Evolutionary conservation across 2,888 invertebrate genomes (phyloP).

Genomic region (Mesorhabditis spiculigera): DNA sequence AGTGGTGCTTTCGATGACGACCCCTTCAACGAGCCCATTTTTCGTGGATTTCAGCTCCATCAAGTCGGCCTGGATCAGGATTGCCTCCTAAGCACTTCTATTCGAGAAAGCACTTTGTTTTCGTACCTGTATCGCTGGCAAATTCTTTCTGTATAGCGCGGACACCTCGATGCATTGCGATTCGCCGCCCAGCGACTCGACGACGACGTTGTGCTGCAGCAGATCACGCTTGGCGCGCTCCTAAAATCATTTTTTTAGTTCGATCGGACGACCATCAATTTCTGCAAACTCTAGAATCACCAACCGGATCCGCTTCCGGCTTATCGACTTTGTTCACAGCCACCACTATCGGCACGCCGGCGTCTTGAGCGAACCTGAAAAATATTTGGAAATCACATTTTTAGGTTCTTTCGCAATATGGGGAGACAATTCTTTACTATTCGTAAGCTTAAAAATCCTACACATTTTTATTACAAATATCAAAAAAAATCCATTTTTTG

Average conservation of each 20-base stretch:
- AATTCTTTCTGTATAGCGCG: constrained; percentile 70
- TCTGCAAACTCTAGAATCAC: constrained; percentile 29
- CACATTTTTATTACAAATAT: too few relatives aligned
- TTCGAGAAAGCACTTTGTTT: neutral
- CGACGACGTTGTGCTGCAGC: constrained; percentile 74
- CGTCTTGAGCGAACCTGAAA: constrained; percentile 65
- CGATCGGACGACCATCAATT: neutral
- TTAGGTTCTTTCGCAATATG: too few relatives aligned
- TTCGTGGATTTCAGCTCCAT: constrained; percentile 82
- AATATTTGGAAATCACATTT: too few relatives aligned
- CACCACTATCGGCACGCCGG: constrained; percentile 84
- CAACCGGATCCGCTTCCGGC: constrained; percentile 79
- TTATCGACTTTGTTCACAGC: constrained; percentile 98
- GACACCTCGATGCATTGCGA: constrained; percentile 86
- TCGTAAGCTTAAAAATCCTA: too few relatives aligned
- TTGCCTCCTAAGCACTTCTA: constrained; percentile 60
- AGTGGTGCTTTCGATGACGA: constrained; percentile 80
- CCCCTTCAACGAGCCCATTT: constrained; percentile 80
- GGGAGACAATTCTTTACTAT: too few relatives aligned
- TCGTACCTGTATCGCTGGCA: constrained; percentile 44
- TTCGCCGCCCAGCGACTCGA: constrained; percentile 87
- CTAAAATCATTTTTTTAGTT: constrained; percentile 61
- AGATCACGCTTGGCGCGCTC: constrained; percentile 74
- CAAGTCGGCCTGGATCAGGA: constrained; percentile 68
- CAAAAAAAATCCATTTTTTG: too few relatives aligned